Percentiles rank a stretch among this genome's conserved stretches.
Evolutionary conservation across 2,113 vertebrate species (phyloP).

Genomic region (Corythoichthys intestinalis): DNA sequence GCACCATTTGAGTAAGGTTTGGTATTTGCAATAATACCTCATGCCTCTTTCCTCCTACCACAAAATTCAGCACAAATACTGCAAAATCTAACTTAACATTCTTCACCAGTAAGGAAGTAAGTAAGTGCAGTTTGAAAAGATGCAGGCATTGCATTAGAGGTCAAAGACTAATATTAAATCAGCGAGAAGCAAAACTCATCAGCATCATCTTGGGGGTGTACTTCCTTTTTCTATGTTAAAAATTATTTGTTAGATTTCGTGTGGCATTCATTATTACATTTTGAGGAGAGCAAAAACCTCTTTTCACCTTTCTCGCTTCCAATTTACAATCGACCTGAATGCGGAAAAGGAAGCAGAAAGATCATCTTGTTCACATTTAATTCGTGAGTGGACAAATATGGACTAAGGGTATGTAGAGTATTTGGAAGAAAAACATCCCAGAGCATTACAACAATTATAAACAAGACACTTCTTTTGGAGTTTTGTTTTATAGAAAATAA

Average conservation of each 20-base stretch:
- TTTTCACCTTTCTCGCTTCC: conserved; percentile 48
- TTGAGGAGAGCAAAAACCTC: conserved; percentile 8
- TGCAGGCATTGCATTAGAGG: conserved; percentile 26
- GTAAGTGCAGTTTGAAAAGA: too few species aligned
- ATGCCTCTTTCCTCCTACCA: neutral
- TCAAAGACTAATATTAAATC: conserved; percentile 61
- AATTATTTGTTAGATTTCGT: conserved; percentile 50
- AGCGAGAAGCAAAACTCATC: conserved; percentile 50
- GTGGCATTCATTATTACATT: neutral
- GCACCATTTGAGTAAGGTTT: conserved; percentile 13
- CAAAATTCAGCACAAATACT: conserved; percentile 32
- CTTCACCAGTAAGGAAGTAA: conserved; percentile 10
- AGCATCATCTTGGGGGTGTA: conserved; percentile 33
- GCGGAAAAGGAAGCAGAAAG: neutral
- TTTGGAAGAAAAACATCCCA: too few species aligned
- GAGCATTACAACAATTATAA: too few species aligned
- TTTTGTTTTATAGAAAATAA: too few species aligned
- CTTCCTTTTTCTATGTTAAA: conserved; percentile 48
- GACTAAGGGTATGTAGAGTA: neutral
- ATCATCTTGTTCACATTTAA: neutral
- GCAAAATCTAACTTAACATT: conserved; percentile 32
- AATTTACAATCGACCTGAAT: conserved; percentile 41
- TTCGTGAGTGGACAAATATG: neutral
- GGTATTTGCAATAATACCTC: conserved; percentile 10
- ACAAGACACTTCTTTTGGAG: too few species aligned